A percentile compares a stretch with the other conserved stretches of the same genome.
phyloP scores from a whole-genome alignment of 2,888 invertebrate species.

The Brachypalpus laphriformis region DNA sequence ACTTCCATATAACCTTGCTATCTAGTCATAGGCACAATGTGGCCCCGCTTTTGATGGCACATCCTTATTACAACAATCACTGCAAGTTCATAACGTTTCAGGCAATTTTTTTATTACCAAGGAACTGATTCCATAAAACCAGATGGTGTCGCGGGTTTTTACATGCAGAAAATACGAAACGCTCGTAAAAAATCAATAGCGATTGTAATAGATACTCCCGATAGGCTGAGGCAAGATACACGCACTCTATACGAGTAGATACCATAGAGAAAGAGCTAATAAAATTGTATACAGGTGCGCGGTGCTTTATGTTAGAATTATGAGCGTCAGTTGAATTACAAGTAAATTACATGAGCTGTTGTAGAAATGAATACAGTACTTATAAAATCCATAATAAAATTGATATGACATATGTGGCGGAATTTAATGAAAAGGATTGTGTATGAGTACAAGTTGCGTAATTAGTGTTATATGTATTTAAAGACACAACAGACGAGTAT shows the following conservation, averaged over 20 bases:
- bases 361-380: not conserved
- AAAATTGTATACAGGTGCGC: slow-evolving; percentile 35
- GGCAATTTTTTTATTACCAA: slow-evolving; percentile 19
- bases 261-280: slow-evolving; percentile 5
- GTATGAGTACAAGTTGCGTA: no score
- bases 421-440: not conserved
- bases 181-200: slow-evolving; percentile 32
- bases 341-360: slow-evolving; percentile 2
- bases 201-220: not conserved
- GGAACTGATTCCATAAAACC: slow-evolving; percentile 35
- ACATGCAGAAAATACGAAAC: slow-evolving; percentile 3
- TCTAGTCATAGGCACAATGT: not conserved
- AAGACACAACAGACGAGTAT: no score
- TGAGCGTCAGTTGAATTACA: slow-evolving; percentile 44
- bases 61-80: slow-evolving; percentile 9
- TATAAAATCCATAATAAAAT: slow-evolving; percentile 7
- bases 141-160: slow-evolving; percentile 30
- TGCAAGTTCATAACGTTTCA: not conserved
- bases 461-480: no score
- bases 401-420: not conserved
- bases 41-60: not conserved
- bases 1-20: not conserved
- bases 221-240: not conserved
- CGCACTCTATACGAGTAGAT: not conserved
- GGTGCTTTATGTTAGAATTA: slow-evolving; percentile 21